These are phyloP conservation scores for Salticus scenicus DNA, from an alignment of 2,888 invertebrate genomes.

Conservation along the genomic window DNA sequence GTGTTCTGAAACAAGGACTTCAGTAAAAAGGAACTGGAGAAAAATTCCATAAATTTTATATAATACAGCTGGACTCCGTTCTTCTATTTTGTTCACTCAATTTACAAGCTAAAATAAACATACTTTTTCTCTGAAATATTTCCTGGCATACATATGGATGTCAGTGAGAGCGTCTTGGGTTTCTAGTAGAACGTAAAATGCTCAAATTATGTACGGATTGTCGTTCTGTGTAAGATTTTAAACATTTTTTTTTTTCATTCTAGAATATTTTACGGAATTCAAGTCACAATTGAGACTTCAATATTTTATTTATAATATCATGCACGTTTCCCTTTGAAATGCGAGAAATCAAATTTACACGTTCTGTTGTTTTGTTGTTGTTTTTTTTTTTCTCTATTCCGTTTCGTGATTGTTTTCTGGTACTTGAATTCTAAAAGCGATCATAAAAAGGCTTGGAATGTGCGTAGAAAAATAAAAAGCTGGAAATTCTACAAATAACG, in stretches of 20 bases:
- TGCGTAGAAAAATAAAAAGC: no score
- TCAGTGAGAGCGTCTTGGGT: background rate
- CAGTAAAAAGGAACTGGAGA: slow-evolving; percentile 10
- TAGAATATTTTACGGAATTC: background rate
- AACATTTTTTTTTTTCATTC: slow-evolving; percentile 10
- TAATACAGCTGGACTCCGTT: slow-evolving; percentile 20
- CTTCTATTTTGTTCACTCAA: slow-evolving; percentile 17
- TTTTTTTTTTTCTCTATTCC: background rate
- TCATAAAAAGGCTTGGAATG: background rate
- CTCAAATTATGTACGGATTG: slow-evolving; percentile 12
- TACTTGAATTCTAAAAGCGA: background rate
- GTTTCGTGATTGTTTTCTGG: background rate
- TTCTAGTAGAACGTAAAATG: background rate
- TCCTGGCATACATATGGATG: slow-evolving; percentile 17
- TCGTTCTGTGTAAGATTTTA: background rate
- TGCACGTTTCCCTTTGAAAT: background rate
- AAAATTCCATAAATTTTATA: slow-evolving; percentile 31
- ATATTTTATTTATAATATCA: slow-evolving; percentile 18
- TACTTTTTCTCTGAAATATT: background rate
- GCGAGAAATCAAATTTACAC: background rate
- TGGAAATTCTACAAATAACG: no score
- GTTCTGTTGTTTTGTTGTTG: background rate
- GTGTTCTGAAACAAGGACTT: background rate
- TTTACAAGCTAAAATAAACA: slow-evolving; percentile 18
- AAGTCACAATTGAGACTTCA: background rate